These are phyloP conservation scores for Catharus minimus DNA, from an alignment of 2,113 vertebrate species.

Conservation along the genomic window DNA sequence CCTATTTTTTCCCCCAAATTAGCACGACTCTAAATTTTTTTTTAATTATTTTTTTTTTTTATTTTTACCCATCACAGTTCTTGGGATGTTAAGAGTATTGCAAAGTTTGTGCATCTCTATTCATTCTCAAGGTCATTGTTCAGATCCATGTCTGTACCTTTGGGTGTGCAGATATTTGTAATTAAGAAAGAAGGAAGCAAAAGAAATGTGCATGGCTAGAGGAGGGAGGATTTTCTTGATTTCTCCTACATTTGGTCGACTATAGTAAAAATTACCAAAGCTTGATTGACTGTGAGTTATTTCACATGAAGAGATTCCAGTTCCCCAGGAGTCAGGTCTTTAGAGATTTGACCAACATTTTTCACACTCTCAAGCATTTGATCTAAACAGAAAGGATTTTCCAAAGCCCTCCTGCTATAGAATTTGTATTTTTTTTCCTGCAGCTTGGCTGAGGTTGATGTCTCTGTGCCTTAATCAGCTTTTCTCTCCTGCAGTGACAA, in stretches of 20 bases:
- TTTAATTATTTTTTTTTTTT: not conserved
- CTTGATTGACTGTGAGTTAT: not conserved
- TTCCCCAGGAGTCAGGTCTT: not conserved
- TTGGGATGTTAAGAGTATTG: not conserved
- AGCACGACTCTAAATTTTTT: not conserved
- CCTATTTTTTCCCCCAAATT: not conserved
- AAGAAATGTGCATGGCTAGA: not conserved
- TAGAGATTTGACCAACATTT: not conserved
- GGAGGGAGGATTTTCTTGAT: not conserved
- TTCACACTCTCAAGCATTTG: not conserved
- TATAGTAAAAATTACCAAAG: not conserved
- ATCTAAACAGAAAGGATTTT: not conserved
- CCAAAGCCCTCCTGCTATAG: not conserved
- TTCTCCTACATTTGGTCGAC: not conserved
- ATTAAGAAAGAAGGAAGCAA: not conserved
- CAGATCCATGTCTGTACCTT: not conserved
- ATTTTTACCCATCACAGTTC: not conserved
- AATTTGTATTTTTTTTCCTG: not conserved
- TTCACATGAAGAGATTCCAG: not conserved
- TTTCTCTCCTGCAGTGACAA: not conserved
- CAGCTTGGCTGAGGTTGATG: not conserved
- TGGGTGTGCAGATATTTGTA: not conserved
- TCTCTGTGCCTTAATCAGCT: not conserved
- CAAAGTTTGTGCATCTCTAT: not conserved
- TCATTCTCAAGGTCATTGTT: not conserved